Evolutionary conservation across 2,797 vertebrate genomes (phyloP).

Genomic region (Emys orbicularis): DNA sequence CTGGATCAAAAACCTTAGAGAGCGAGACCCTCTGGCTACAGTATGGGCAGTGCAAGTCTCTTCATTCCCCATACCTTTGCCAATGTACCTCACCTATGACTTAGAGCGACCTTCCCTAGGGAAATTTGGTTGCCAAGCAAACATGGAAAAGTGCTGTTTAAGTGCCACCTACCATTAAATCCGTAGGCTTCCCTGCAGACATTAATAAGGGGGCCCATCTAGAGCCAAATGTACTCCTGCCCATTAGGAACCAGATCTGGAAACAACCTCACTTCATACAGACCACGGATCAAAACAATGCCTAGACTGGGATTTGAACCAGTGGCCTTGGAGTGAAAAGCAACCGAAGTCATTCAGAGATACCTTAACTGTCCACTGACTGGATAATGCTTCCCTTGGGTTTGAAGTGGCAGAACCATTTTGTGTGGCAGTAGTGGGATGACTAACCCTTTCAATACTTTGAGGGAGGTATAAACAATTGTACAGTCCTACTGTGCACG

Average conservation of each 20-base stretch:
- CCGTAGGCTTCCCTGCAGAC: not conserved
- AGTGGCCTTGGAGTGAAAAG: not conserved
- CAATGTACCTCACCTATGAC: not conserved
- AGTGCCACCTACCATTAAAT: conserved; percentile 42
- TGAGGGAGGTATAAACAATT: not conserved
- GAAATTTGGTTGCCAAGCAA: not conserved
- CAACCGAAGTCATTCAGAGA: accelerated
- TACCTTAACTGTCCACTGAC: not conserved
- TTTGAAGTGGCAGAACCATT: not conserved
- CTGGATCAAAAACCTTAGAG: conserved; percentile 1
- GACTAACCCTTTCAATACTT: not conserved
- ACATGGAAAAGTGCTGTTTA: conserved; percentile 54
- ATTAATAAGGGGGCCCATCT: not conserved
- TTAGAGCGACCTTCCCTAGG: not conserved
- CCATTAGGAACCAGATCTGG: not conserved
- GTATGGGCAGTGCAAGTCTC: not conserved
- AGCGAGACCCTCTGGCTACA: not conserved
- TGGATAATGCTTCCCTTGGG: accelerated
- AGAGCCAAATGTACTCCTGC: not conserved
- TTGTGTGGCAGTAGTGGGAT: not conserved
- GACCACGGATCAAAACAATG: not conserved
- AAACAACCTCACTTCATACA: not conserved
- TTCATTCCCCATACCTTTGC: not conserved
- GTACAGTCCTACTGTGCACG: not conserved
- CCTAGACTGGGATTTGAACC: not conserved